These are phyloP conservation scores for Carapus acus DNA, from an alignment of 2,797 vertebrate species.

Conservation along the genomic window DNA sequence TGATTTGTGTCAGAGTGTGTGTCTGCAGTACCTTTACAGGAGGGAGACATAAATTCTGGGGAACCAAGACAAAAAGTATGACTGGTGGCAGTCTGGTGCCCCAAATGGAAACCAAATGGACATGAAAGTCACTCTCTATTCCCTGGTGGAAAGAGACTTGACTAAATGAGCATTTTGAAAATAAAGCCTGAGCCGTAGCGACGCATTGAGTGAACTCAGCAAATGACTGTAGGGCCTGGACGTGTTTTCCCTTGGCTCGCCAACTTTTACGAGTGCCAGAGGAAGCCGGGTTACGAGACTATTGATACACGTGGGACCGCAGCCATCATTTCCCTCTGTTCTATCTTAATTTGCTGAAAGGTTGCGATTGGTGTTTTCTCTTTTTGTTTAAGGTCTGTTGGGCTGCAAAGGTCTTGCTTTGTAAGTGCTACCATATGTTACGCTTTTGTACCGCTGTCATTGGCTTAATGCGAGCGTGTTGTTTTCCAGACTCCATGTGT, in stretches of 20 bases:
- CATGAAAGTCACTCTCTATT: conserved; percentile 28
- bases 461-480: conserved; percentile 48
- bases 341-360: conserved; percentile 22
- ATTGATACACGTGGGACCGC: conserved; percentile 2
- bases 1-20: too few species aligned
- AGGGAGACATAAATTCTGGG: conserved; percentile 3
- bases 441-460: conserved; percentile 52
- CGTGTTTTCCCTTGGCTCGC: conserved; percentile 21
- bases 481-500: conserved; percentile 58
- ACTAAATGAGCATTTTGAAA: conserved; percentile 35
- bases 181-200: conserved; percentile 22
- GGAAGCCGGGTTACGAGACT: conserved; percentile 2
- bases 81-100: conserved; percentile 10
- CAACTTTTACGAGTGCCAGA: conserved; percentile 26
- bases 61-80: conserved; percentile 14
- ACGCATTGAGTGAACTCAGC: conserved; percentile 29
- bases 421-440: conserved; percentile 63
- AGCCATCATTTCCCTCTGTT: conserved; percentile 12
- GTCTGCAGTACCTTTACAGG: background rate
- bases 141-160: conserved; percentile 16
- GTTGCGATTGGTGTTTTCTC: conserved; percentile 27
- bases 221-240: conserved; percentile 21
- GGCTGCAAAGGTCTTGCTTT: conserved; percentile 44
- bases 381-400: conserved; percentile 40
- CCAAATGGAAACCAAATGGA: conserved; percentile 40